Evolutionary conservation across 2,888 invertebrate species (phyloP), one percentile per base, ranked within the genome.

Genomic region (Strigamia transsilvanica): DNA sequence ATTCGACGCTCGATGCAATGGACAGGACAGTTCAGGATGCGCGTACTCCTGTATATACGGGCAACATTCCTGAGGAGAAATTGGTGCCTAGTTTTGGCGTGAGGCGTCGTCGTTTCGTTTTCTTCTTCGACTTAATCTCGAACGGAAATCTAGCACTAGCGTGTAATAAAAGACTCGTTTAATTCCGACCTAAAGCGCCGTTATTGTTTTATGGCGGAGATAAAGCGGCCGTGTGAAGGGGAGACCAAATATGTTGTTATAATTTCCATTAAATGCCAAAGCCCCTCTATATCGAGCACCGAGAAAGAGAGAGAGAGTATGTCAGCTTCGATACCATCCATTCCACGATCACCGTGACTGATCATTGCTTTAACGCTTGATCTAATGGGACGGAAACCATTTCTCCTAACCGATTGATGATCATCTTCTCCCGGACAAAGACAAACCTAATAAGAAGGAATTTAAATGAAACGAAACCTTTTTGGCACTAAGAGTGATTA

Each of bases 191-290:
- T 79, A 79, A 79, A 79, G 79, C 79, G 79, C 79, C 79, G 79
- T 79, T 79, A 79, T 79, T 79, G 79, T 79, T 79, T 79, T 79
- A 79, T 38, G 79, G 38, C 79, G 34, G 79, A 79, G 79, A 79
- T 79, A 79, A 79, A 79, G 79, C 38, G 79, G 18, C 51, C 2
- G 51, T 51, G 27, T n/a, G 32, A 79, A 79, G 79, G 34, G 34
- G 79, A 34, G 79, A 32, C 34, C 79, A 79, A 79, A 79, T 79
- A 79, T 79, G 79, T 51, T 51, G 51, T 79, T 79, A 79, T 79
- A 79, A 79, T 79, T 79, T 79, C 79, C 79, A 79, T 79, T 79
- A 79, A 79, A 51, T 51, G 51, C 51, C 51, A 51, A 51, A 51
- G 51, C 51, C 51, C n/a, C 51, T n/a, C 51, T 51, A 51, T 51